These are phyloP conservation scores for Drosophila trapezifrons DNA, from an alignment of 1,140 invertebrate genomes.

Conservation along the genomic window DNA sequence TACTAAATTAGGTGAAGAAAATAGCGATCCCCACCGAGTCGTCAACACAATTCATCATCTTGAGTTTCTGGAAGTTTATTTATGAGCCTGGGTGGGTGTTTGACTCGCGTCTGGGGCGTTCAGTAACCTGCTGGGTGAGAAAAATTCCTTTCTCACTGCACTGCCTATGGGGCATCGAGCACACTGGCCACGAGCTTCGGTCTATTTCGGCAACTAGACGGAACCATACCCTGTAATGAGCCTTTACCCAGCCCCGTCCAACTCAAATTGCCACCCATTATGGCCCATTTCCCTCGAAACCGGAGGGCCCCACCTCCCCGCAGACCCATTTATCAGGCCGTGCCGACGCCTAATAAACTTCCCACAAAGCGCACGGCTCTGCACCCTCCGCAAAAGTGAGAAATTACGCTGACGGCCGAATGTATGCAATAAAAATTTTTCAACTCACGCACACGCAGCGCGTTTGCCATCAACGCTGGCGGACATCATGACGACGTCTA, in stretches of 20 bases:
- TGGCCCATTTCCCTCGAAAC: constrained; percentile 11
- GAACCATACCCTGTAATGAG: constrained; percentile 18
- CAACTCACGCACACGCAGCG: constrained; percentile 61
- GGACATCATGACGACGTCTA: constrained; percentile 60
- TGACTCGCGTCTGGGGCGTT: background rate
- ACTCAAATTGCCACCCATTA: constrained; percentile 19
- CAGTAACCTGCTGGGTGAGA: constrained; percentile 6
- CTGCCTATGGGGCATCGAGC: background rate
- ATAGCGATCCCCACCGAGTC: constrained; percentile 62
- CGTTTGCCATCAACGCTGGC: background rate
- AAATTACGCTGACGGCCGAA: constrained; percentile 80
- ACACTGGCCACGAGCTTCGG: background rate
- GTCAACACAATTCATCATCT: constrained; percentile 77
- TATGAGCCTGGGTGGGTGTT: constrained; percentile 27
- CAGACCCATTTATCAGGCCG: constrained; percentile 38
- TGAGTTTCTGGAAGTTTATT: constrained; percentile 49
- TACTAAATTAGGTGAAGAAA: constrained; percentile 23
- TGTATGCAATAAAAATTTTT: constrained; percentile 84
- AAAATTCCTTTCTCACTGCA: background rate
- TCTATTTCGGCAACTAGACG: constrained; percentile 9
- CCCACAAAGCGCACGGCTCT: constrained; percentile 53
- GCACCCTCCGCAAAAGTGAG: constrained; percentile 60
- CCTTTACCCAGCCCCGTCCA: background rate
- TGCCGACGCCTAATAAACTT: constrained; percentile 72
- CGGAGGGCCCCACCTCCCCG: background rate